Conservation (phyloP, 2,113 vertebrate species). For the Arizona elegans region DNA sequence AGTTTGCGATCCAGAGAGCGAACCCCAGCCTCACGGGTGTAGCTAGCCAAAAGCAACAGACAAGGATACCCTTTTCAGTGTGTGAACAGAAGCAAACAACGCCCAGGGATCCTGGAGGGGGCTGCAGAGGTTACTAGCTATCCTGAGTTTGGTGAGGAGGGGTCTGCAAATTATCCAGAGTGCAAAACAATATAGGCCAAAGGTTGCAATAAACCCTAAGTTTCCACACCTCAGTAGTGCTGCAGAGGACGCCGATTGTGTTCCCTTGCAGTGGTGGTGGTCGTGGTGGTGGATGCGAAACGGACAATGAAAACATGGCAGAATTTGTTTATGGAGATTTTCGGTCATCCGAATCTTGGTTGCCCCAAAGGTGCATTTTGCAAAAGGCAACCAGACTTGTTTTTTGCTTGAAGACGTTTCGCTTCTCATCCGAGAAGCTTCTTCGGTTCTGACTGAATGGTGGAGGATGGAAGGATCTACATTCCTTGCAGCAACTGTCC, state of each 20-base stretch:
- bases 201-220: neutral
- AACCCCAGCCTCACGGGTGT: constrained; percentile 92
- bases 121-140: too few relatives aligned
- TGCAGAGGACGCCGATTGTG: neutral
- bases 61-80: neutral
- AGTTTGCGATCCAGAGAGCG: constrained; percentile 93
- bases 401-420: neutral
- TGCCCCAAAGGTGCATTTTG: neutral
- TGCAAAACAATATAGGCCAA: neutral
- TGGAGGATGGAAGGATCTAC: too few relatives aligned
- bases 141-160: neutral
- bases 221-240: neutral
- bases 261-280: neutral
- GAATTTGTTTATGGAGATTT: neutral
- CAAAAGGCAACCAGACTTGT: neutral
- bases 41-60: constrained; percentile 65
- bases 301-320: neutral
- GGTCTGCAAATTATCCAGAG: neutral
- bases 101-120: neutral
- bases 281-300: neutral
- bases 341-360: neutral
- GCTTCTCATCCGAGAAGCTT: neutral
- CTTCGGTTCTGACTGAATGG: neutral
- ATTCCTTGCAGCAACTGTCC: too few relatives aligned
- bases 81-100: neutral